phyloP scores from a whole-genome alignment of 2,797 vertebrate species.

The Anas capensis region DNA sequence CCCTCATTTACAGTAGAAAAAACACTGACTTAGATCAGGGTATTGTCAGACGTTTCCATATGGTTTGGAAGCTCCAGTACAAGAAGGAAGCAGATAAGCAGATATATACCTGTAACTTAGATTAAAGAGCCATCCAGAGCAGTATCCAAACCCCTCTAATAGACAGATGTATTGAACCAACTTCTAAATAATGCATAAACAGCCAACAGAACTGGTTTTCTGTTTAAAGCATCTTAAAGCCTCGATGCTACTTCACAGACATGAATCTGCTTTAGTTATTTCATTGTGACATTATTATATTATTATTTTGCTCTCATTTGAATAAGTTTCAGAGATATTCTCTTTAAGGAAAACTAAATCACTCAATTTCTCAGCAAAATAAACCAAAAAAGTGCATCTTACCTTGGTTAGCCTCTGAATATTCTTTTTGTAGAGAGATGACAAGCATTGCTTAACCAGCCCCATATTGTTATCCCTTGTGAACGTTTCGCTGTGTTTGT shows the following conservation, averaged over 20 bases:
- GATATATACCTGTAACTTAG: not conserved
- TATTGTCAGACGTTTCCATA: no score
- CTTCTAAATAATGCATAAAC: not conserved
- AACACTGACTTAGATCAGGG: not conserved
- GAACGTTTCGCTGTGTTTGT: slow-evolving; percentile 94
- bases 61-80: not conserved
- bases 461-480: slow-evolving; percentile 96
- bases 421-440: slow-evolving; percentile 99
- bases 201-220: not conserved
- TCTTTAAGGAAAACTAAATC: not conserved
- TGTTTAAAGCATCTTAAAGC: not conserved
- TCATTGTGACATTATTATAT: not conserved
- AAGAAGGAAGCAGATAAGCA: not conserved
- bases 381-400: not conserved
- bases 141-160: not conserved
- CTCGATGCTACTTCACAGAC: not conserved
- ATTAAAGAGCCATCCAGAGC: not conserved
- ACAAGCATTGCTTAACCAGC: slow-evolving; percentile 97
- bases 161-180: not conserved
- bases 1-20: not conserved
- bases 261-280: not conserved
- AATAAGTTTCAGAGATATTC: not conserved
- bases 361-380: not conserved
- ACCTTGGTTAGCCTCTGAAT: slow-evolving; percentile 99
- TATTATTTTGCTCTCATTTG: not conserved